phyloP scores from a whole-genome alignment of 2,113 vertebrate genomes.

The Glareola pratincola region DNA sequence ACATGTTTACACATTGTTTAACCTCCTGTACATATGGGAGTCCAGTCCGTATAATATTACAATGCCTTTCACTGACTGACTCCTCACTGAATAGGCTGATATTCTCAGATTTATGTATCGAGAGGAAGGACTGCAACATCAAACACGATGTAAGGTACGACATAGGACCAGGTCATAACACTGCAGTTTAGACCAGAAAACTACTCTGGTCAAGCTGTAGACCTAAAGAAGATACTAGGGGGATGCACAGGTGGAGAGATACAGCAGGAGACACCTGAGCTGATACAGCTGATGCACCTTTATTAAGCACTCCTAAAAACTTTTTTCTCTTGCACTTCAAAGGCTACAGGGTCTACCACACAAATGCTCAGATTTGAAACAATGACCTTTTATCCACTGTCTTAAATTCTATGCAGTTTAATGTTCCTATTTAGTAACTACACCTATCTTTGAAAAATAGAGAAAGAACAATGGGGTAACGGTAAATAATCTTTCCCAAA shows the following conservation, averaged over 20 bases:
- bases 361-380: not conserved
- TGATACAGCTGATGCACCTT: not conserved
- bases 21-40: not conserved
- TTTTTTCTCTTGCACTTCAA: not conserved
- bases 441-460: not conserved
- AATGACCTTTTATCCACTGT: not conserved
- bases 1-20: not conserved
- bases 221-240: not conserved
- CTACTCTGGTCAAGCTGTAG: not conserved
- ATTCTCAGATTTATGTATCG: not conserved
- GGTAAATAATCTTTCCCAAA: not conserved
- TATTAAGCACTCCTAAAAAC: not conserved
- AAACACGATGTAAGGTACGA: not conserved
- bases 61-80: not conserved
- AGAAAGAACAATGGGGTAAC: not conserved
- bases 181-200: not conserved
- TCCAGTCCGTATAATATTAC: not conserved
- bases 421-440: not conserved
- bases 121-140: not conserved
- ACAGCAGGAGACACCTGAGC: not conserved
- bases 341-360: not conserved
- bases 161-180: not conserved
- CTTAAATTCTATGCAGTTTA: not conserved
- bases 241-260: not conserved
- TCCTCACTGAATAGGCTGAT: not conserved